phyloP scores from a whole-genome alignment of 2,113 vertebrate species.

The Myrmecobius fasciatus region DNA sequence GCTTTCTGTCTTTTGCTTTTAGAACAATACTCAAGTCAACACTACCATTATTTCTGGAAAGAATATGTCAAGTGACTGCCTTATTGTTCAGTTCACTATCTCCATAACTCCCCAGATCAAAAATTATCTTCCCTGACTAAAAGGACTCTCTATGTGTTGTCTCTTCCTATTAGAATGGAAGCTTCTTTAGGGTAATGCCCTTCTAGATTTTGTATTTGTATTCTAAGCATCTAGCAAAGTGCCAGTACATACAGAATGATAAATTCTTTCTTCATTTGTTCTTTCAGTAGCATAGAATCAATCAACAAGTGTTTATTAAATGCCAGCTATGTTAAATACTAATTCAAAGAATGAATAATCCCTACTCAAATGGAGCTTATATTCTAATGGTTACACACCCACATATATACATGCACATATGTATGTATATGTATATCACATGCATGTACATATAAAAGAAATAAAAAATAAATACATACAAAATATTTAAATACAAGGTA shows the following conservation, averaged over 20 bases:
- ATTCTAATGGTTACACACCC: background rate
- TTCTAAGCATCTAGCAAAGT: background rate
- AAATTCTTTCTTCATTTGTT: background rate
- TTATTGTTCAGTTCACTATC: background rate
- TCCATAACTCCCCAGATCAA: background rate
- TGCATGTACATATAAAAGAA: background rate
- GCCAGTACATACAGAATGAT: background rate
- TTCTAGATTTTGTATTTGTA: background rate
- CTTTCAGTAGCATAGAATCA: background rate
- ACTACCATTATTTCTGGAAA: background rate
- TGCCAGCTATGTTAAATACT: background rate
- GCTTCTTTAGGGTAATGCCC: background rate
- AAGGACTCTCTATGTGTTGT: background rate
- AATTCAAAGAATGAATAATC: background rate
- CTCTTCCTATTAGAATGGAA: background rate
- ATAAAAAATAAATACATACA: background rate
- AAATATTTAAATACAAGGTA: background rate
- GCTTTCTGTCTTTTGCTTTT: background rate
- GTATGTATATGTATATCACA: background rate
- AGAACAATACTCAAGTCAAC: background rate
- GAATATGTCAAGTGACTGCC: background rate
- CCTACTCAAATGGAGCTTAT: background rate
- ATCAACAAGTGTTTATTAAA: background rate
- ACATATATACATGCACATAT: background rate
- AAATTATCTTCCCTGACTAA: background rate